Base-by-base conservation (phyloP, 1,140 invertebrate genomes). In the Cydia fagiglandana region DNA sequence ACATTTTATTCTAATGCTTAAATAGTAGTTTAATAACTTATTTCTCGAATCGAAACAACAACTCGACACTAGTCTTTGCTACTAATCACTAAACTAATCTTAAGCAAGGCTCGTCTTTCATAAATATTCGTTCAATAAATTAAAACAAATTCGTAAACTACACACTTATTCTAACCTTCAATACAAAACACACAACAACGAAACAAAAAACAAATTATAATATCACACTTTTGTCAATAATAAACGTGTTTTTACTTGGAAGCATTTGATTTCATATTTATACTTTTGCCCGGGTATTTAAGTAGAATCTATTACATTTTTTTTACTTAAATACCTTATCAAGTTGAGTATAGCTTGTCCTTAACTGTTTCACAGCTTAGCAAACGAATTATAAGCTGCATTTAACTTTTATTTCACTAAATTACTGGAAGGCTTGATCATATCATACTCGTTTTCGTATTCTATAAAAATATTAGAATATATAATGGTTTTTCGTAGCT, bases 391-490 rank as follows among this genome's bases (percentile, higher is more conserved):
- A 85, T 82, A 89, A 91, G 89, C 88, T 87, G 88, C 80, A 84
- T 80, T 83, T 84, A 76, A 84, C 81, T 74, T 83, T 88, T 82
- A 86, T 82, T 90, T 89, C 83, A 89, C 89, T 92, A 92, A 89
- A 91, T 91, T 92, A 92, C 86, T 92, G 91, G 89, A 92, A 92
- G 91, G 91, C 91, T 91, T 85, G 88, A 90, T 91, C 88, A 91
- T 89, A 88, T 88, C 84, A 88, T 90, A 89, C 84, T 87, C 84
- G 83, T 81, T 87, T 90, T 88, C 47, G 87, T 90, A 91, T 90
- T 90, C 91, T 92, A 92, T 92, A 92, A 92, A 92, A 92, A 91
- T 92, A 92, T 91, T 92, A 92, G 88, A 92, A 92, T 92, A 92
- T 86, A 88, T 84, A 87, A 86, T 87, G 85, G 89, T 78, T 78